Evolutionary conservation across 2,888 invertebrate genomes (phyloP).

Genomic region (Siphonodentalium dalli): DNA sequence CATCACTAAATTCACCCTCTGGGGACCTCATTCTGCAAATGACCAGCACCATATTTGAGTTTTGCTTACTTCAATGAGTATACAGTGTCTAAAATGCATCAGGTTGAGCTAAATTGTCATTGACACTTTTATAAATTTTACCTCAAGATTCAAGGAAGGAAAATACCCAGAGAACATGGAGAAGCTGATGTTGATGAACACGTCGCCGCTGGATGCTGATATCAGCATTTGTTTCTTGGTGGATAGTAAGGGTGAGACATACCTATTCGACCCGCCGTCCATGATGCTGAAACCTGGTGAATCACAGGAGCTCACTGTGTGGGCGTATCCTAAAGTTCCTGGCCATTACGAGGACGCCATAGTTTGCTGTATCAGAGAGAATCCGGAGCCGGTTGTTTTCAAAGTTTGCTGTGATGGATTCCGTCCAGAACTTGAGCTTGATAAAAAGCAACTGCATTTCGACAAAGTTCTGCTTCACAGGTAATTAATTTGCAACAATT

Average conservation of each 20-base stretch:
- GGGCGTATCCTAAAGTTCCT: conserved; percentile 63
- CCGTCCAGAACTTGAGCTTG: conserved; percentile 63
- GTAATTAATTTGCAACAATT: conserved; percentile 37
- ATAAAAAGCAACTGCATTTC: conserved; percentile 64
- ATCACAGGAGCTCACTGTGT: conserved; percentile 57
- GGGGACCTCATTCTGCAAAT: too few relatives aligned
- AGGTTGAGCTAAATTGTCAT: neutral
- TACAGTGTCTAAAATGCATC: neutral
- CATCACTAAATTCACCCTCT: too few relatives aligned
- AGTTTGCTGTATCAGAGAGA: conserved; percentile 65
- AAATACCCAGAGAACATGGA: conserved; percentile 64
- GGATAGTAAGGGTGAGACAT: conserved; percentile 63
- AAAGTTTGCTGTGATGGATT: conserved; percentile 62
- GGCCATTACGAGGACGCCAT: conserved; percentile 62
- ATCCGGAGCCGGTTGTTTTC: conserved; percentile 65
- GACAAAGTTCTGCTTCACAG: conserved; percentile 65
- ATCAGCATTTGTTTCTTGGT: conserved; percentile 64
- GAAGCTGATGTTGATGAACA: conserved; percentile 59
- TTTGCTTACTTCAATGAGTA: too few relatives aligned
- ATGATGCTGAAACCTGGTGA: conserved; percentile 64
- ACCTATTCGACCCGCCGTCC: conserved; percentile 62
- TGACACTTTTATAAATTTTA: neutral
- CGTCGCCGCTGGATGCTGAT: conserved; percentile 63
- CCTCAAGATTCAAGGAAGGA: conserved; percentile 58
- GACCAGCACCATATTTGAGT: too few relatives aligned